Base-by-base conservation (phyloP, 2,888 invertebrate genomes). In the Drosophila phalerata region DNA sequence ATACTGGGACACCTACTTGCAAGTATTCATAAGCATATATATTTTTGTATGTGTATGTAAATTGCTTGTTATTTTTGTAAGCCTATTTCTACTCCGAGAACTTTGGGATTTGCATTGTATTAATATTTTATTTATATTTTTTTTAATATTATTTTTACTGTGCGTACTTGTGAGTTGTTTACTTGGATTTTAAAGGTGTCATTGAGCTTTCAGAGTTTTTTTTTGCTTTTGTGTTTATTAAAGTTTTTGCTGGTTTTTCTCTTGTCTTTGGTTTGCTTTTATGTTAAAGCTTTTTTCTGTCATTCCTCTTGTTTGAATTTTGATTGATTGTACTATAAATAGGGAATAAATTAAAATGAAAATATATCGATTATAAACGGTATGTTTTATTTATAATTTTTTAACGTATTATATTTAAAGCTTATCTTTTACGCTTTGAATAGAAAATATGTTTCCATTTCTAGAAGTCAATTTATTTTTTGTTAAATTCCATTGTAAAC, bases 181-280 rank as follows among this genome's bases (percentile, higher is more conserved):
- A 28, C 60, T 60, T 64, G 34, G 22, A 48, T 61, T 64, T 60
- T n/a, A n/a, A 56, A 76, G 66, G 65, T 76, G 71, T 77, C 66
- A 74, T 61, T 70, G 65, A 40, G 60, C 47, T 57, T 60, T 55
- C 32, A n/a, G 10, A 40, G 38, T 53, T 57, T 55, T 19, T 13
- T 17, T 6, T 11, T 30, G 32, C 17, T 32, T 48, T 48, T 48
- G 30, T 13, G 15, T 17, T 48, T 48, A 15, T 47, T 47, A 3
- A 40, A 40, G 17, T 40, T 2, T 30, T 11, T 9, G n/a, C 9
- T 17, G 5, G 11, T n/a, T n/a, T 11, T 47, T 15, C 9, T 15
- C 5, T 10, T 28, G 32, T 32, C 32, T n/a, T n/a, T n/a, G n/a
- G n/a, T n/a, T n/a, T n/a, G n/a, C n/a, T n/a, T n/a, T n/a, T 32